Evolutionary conservation across 2,888 invertebrate species (phyloP), one percentile per base, ranked within the genome.

Genomic region (Baronia brevicornis): DNA sequence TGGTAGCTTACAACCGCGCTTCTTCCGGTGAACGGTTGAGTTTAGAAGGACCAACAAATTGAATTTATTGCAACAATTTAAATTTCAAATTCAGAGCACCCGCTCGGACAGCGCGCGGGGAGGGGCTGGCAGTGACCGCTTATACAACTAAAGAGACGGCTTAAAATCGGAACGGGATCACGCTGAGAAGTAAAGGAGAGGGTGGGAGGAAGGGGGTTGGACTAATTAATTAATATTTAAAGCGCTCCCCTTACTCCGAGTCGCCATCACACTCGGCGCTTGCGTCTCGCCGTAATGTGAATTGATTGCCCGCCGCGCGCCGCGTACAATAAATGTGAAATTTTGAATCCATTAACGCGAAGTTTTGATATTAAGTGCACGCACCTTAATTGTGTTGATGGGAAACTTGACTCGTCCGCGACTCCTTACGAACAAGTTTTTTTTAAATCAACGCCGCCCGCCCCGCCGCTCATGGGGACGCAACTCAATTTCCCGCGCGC

Each of bases 301-400:
- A 69, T 65, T 69, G 67, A 68, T 70, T 69, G 65, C 55, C 50
- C 46, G 48, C 41, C 39, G 51, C 48, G 46, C 53, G 43, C 44
- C 42, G 46, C 51, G n/a, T n/a, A n/a, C 67, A 70, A 73, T 74
- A 63, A 78, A 75, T 74, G 73, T 70, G 63, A 72, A 77, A 78
- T 80, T 74, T 59, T 63, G 68, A 78, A 79, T 74, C 79, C 79
- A 78, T 79, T 78, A 77, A 50, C 53, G 50, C 54, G 56, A 77
- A 80, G 68, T 77, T 79, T 71, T 65, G 70, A 70, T 74, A 74
- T 74, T 72, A 72, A 70, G 69, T 62, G 66, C 61, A n/a, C n/a
- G 70, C 62, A 72, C 72, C 73, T 75, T 77, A 69, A 79, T 78
- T 77, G 73, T 67, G 74, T 71, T 78, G 78, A 79, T 79, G 78